Evolutionary conservation across 2,888 invertebrate genomes (phyloP).

Genomic region (Lochmaea capreae): DNA sequence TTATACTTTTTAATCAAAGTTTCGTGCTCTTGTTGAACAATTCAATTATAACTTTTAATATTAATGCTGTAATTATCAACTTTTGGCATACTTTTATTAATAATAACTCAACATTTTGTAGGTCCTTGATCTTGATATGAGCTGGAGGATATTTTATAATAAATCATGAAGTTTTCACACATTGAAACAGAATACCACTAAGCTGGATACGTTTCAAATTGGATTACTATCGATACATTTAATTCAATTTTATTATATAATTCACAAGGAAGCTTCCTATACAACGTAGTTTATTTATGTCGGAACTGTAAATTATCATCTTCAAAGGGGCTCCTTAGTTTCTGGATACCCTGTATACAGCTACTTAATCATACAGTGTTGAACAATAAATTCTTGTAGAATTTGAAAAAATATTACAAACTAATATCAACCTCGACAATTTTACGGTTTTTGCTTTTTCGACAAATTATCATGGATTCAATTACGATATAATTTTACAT

Average conservation of each 20-base stretch:
- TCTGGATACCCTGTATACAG: no score
- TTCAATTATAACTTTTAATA: slow-evolving; percentile 13
- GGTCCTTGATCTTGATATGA: background rate
- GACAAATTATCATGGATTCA: background rate
- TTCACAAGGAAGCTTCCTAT: background rate
- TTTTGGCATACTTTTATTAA: background rate
- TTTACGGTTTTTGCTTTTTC: background rate
- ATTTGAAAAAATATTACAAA: background rate
- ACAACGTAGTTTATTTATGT: no score
- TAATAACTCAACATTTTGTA: background rate
- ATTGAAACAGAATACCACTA: slow-evolving; percentile 23
- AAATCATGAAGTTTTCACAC: background rate
- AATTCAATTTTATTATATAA: slow-evolving; percentile 31
- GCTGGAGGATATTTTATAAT: no score
- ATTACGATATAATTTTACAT: background rate
- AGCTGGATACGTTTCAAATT: slow-evolving; percentile 25
- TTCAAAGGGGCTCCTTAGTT: no score
- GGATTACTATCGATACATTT: slow-evolving; percentile 24
- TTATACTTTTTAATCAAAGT: slow-evolving; percentile 12
- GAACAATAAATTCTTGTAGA: background rate
- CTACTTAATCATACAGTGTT: no score
- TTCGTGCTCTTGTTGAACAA: background rate
- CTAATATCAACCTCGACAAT: slow-evolving; percentile 1
- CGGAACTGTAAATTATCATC: no score
- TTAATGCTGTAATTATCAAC: background rate